phyloP scores from a whole-genome alignment of 2,797 vertebrate species.

The Eleutherodactylus coqui region DNA sequence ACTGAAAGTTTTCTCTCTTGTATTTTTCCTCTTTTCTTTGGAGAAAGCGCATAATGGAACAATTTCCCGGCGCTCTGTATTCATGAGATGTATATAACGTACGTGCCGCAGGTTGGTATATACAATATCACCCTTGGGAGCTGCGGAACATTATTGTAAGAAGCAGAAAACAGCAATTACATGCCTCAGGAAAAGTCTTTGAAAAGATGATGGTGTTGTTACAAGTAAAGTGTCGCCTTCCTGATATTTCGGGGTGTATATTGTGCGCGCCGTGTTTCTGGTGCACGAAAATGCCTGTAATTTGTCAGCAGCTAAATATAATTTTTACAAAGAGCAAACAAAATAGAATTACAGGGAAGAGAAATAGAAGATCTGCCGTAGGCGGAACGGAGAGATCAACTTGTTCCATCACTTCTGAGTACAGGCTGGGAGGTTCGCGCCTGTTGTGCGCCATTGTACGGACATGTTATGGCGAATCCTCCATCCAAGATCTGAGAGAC shows the following conservation, averaged over 20 bases:
- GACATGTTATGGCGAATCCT: background rate
- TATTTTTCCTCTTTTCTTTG: conserved; percentile 16
- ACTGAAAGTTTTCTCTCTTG: conserved; percentile 32
- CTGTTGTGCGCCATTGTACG: background rate
- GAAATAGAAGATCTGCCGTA: conserved; percentile 33
- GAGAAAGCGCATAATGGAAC: conserved; percentile 47
- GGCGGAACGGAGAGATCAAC: conserved; percentile 37
- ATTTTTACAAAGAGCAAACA: conserved; percentile 59
- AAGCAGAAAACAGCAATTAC: conserved; percentile 63
- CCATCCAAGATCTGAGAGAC: background rate
- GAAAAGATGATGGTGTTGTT: conserved; percentile 59
- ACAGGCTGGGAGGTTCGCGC: background rate
- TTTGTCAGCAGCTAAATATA: conserved; percentile 57
- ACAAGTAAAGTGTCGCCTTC: conserved; percentile 56
- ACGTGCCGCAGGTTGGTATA: conserved; percentile 43
- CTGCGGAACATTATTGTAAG: conserved; percentile 54
- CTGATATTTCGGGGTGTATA: conserved; percentile 51
- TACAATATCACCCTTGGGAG: conserved; percentile 61
- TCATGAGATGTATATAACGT: conserved; percentile 55
- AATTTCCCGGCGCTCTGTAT: conserved; percentile 46
- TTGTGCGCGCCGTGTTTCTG: conserved; percentile 54
- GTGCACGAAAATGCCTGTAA: conserved; percentile 59
- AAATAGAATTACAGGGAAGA: conserved; percentile 47
- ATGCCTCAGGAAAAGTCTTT: conserved; percentile 55
- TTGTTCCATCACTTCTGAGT: conserved; percentile 24